Base-by-base conservation (phyloP, 2,888 invertebrate genomes). In the Hemicrepidius hirtus region DNA sequence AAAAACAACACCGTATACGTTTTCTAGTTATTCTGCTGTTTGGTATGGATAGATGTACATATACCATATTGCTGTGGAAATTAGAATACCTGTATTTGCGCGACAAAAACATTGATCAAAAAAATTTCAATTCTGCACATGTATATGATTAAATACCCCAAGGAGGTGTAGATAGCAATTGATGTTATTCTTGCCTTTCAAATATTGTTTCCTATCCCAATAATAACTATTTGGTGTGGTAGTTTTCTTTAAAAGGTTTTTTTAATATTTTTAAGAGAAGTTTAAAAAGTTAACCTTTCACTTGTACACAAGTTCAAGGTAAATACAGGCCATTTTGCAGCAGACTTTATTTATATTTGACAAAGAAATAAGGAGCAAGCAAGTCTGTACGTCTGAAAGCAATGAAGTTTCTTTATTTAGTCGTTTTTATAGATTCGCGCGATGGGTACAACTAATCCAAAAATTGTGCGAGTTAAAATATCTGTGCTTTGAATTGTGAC, bases 401-500 rank as follows among this genome's bases (percentile, higher is more conserved):
- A 53, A 28, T 53, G n/a, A 32, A 53, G 28, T 53, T 53, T 53
- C 21, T 7, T n/a, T 7, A 12, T 6, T 9, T 16, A 28, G 1
- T 3, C 7, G 28, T 21, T 9, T 10, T 12, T 10, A 21, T 18
- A 49, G n/a, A n/a, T 24, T 24, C 24, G 5, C 24, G 24, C 12
- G 35, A 41, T 13, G n/a, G 16, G 3, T 13, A 0, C 41, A n/a
- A 13, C 44, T 41, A 32, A 24, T 10, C 16, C 10, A 66, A 66
- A 68, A 60, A 57, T 20, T 20, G 57, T 16, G 16, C 18, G 12
- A 13, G 57, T 57, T 37, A 21, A 40, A 53, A 50, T 71, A 67
- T 71, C 71, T 66, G 60, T 66, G 64, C 60, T 63, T 60, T 62
- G 65, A 69, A 50, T 74, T 73, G 68, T 71, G 73, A 75, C 75